These are phyloP conservation scores for Ageneiosus marmoratus DNA, from an alignment of 2,113 vertebrate species.

Conservation along the genomic window DNA sequence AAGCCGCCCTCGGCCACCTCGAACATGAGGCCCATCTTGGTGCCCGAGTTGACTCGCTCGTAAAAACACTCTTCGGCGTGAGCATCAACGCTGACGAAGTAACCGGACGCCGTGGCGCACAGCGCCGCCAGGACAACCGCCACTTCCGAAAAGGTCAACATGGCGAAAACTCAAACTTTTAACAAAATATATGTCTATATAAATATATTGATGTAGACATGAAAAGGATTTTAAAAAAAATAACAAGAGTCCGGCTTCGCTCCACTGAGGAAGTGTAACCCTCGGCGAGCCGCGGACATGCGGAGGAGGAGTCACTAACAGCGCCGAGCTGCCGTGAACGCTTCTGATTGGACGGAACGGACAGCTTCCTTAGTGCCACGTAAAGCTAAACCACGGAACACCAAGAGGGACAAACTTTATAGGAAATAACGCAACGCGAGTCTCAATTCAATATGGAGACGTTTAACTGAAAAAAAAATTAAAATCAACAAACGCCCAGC, in stretches of 20 bases:
- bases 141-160: conserved; percentile 87
- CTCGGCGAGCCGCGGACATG: conserved; percentile 35
- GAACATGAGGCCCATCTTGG: conserved; percentile 98
- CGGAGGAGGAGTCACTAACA: conserved; percentile 42
- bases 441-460: not conserved
- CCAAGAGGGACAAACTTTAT: conserved; percentile 34
- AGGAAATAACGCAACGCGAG: not conserved
- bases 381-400: conserved; percentile 31
- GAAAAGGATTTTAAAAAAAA: not conserved
- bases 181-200: too few species aligned
- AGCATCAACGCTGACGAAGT: conserved; percentile 97
- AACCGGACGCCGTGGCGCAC: conserved; percentile 83
- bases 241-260: not conserved
- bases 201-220: not conserved
- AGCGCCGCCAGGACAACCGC: conserved; percentile 82
- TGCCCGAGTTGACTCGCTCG: conserved; percentile 93
- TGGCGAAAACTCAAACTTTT: conserved; percentile 48
- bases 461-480: not conserved
- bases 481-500: too few species aligned
- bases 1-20: conserved; percentile 96
- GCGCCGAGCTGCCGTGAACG: not conserved
- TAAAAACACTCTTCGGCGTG: conserved; percentile 96
- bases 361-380: conserved; percentile 45
- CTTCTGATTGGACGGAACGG: conserved; percentile 17
- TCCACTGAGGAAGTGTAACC: not conserved